A percentile compares a stretch with the other conserved stretches of the same genome.
Evolutionary conservation across 2,888 invertebrate genomes (phyloP).

Genomic region (Caenorhabditis imperialis): DNA sequence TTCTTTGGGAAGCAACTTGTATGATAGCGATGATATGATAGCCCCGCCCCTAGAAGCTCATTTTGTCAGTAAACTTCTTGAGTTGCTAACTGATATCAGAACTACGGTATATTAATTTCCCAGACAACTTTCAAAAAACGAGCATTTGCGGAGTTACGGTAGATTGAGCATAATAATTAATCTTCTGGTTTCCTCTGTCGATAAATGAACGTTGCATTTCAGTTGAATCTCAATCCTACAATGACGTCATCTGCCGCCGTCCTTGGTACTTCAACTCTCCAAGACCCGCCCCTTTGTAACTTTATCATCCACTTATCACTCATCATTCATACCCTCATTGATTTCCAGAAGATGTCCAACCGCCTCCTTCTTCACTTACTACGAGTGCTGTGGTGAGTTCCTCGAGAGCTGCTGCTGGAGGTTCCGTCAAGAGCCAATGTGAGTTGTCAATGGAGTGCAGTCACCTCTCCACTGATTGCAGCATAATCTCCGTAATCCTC

Average conservation of each 20-base stretch:
- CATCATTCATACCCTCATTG: no score
- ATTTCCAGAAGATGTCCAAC: conserved; percentile 59
- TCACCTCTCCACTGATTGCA: conserved; percentile 4
- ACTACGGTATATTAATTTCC: no score
- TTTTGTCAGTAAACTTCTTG: no score
- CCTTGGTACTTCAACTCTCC: conserved; percentile 54
- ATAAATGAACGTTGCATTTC: conserved; percentile 3
- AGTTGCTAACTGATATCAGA: no score
- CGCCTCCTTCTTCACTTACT: conserved; percentile 54
- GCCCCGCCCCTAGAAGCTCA: no score
- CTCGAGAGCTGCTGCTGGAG: conserved; percentile 57
- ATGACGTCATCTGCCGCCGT: conserved; percentile 51
- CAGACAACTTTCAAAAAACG: no score
- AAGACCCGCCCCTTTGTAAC: conserved; percentile 51
- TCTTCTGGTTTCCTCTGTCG: no score
- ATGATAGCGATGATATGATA: no score
- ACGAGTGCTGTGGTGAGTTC: conserved; percentile 60
- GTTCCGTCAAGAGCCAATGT: conserved; percentile 57
- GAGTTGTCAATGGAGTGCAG: conserved; percentile 1
- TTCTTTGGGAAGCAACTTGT: no score
- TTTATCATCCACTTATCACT: no score
- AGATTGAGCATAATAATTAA: no score
- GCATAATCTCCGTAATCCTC: conserved; percentile 34
- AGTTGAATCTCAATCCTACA: conserved; percentile 47
- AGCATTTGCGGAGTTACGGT: no score